Percentiles rank a stretch among this genome's conserved stretches.
These are phyloP conservation scores for Phaedon cochleariae DNA, from an alignment of 2,888 invertebrate species.

Conservation along the genomic window DNA sequence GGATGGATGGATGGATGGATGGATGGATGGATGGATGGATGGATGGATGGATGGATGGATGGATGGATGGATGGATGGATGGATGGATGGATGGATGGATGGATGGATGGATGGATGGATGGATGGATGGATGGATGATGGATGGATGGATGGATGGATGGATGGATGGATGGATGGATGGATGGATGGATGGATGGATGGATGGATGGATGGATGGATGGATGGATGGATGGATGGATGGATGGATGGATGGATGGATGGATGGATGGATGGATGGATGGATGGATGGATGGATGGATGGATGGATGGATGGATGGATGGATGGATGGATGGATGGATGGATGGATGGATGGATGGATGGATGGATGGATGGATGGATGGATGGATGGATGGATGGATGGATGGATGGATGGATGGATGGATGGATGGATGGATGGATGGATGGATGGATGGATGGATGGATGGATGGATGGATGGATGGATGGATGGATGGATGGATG, in stretches of 20 bases:
- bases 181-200: constrained; percentile 6
- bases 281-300: constrained; percentile 6
- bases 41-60: constrained; percentile 6
- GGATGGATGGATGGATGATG: no score
- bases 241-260: not conserved
- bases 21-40: constrained; percentile 6
- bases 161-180: no score
- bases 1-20: not conserved
- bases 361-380: no score
- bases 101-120: not conserved
- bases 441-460: constrained; percentile 6
- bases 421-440: not conserved
- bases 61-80: no score
- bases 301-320: constrained; percentile 6
- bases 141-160: no score
- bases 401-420: no score
- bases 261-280: no score
- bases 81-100: not conserved
- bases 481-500: constrained; percentile 6
- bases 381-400: constrained; percentile 6
- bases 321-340: constrained; percentile 6
- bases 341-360: constrained; percentile 6
- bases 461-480: constrained; percentile 6
- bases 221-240: no score
- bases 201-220: constrained; percentile 6